Conservation (phyloP, 2,797 vertebrate genomes). For the Gymnocypris eckloni region DNA sequence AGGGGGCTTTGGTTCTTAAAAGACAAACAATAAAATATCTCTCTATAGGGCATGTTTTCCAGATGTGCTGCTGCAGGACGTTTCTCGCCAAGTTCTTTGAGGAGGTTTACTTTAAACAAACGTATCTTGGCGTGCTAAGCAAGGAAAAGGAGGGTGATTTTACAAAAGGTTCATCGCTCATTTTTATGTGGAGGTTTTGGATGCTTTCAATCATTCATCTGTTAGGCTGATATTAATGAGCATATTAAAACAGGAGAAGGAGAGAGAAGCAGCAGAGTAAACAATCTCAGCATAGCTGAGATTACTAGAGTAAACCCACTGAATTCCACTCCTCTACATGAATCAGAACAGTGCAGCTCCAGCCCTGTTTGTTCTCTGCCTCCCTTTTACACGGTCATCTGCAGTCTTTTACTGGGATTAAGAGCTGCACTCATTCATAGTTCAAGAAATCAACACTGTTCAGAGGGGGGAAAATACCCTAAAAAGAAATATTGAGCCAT, state of each 20-base stretch:
- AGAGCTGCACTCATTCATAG: constrained; percentile 35
- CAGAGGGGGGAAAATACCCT: background rate
- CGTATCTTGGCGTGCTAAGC: constrained; percentile 68
- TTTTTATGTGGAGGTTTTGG: constrained; percentile 73
- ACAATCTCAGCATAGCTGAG: constrained; percentile 57
- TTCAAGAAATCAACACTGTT: constrained; percentile 35
- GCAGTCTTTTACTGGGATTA: constrained; percentile 2
- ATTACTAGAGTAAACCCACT: constrained; percentile 56
- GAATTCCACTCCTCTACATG: constrained; percentile 55
- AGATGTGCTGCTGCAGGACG: constrained; percentile 73
- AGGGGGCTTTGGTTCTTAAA: constrained; percentile 58
- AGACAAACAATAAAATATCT: constrained; percentile 61
- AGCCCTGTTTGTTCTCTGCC: constrained; percentile 49
- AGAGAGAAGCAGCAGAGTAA: constrained; percentile 59
- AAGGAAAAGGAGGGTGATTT: constrained; percentile 52
- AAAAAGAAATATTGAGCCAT: constrained; percentile 21
- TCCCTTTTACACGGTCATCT: constrained; percentile 33
- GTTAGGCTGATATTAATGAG: constrained; percentile 60
- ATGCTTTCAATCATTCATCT: constrained; percentile 68
- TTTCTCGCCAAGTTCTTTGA: constrained; percentile 74
- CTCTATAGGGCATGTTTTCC: constrained; percentile 73
- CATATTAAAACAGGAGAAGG: constrained; percentile 58
- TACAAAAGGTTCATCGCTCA: constrained; percentile 70
- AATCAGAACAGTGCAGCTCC: constrained; percentile 49
- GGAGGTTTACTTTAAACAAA: constrained; percentile 78